Conservation (phyloP, 2,888 invertebrate genomes). For the Stenodema calcarata region DNA sequence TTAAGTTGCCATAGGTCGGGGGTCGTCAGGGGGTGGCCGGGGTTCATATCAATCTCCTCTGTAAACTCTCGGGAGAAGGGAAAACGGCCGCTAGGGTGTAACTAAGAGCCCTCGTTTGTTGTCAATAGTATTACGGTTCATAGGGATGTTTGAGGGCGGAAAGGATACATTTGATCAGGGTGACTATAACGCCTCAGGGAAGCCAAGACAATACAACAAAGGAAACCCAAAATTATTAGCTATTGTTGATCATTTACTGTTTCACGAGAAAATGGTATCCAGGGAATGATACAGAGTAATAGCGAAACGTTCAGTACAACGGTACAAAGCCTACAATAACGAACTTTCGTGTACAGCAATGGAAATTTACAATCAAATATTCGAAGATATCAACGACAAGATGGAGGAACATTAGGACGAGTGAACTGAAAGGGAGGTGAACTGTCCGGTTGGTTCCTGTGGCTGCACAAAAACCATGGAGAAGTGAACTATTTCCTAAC, state of each 20-base stretch:
- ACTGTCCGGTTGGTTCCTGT: no score
- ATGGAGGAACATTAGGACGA: no score
- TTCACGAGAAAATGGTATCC: no score
- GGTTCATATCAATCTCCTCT: not conserved
- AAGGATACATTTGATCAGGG: not conserved
- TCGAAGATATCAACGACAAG: no score
- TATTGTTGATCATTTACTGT: not conserved
- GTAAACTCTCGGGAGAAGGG: not conserved
- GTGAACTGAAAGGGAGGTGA: no score
- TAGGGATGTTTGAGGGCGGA: not conserved
- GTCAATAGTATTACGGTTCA: not conserved
- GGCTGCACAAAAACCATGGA: no score
- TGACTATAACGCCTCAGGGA: not conserved
- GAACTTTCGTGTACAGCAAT: no score
- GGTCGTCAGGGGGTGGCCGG: not conserved
- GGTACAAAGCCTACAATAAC: no score
- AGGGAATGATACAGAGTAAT: no score
- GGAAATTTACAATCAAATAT: no score
- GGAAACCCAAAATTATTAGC: not conserved
- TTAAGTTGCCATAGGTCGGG: not conserved
- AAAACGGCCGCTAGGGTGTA: constrained; percentile 12
- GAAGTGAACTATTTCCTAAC: no score
- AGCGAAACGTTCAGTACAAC: no score
- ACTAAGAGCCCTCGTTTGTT: not conserved
- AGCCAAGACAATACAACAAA: not conserved